Percentiles rank a stretch among this genome's conserved stretches.
These are phyloP conservation scores for Luffia ferchaultella DNA, from an alignment of 2,888 invertebrate genomes.

Conservation along the genomic window DNA sequence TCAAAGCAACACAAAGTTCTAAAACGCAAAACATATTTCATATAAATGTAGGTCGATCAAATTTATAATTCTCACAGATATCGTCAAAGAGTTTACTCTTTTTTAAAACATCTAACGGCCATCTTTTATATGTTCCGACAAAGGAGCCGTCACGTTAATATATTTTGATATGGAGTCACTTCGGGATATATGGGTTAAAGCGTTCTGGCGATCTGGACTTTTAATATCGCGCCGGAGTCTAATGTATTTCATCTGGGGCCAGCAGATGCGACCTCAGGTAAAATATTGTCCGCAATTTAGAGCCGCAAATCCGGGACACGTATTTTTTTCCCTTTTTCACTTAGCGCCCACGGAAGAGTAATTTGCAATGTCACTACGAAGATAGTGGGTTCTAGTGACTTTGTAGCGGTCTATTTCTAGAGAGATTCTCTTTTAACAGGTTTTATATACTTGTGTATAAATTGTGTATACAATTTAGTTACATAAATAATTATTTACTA, in stretches of 20 bases:
- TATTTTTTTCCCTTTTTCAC: constrained; percentile 21
- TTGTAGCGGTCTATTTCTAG: too few species aligned
- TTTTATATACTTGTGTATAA: too few species aligned
- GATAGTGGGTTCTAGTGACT: too few species aligned
- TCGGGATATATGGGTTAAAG: constrained; percentile 13
- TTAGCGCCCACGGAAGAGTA: constrained; percentile 17
- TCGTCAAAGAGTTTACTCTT: not conserved
- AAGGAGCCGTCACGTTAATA: not conserved
- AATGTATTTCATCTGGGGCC: constrained; percentile 33
- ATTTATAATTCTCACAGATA: not conserved
- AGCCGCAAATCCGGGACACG: constrained; percentile 12
- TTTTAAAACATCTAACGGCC: too few species aligned
- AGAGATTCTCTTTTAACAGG: too few species aligned
- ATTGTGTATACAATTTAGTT: too few species aligned
- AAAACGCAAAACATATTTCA: not conserved
- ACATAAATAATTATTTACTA: too few species aligned
- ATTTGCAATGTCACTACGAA: constrained; percentile 8
- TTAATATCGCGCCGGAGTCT: constrained; percentile 32
- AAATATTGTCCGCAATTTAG: constrained; percentile 37
- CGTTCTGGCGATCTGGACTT: constrained; percentile 23
- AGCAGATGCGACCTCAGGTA: constrained; percentile 37
- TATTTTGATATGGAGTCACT: not conserved
- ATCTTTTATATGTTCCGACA: not conserved
- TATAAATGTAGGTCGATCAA: not conserved
- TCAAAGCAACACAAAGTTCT: too few species aligned